Percentiles rank a stretch among this genome's conserved stretches.
Evolutionary conservation across 2,888 invertebrate genomes (phyloP).

Genomic region (Platynereis dumerilii): DNA sequence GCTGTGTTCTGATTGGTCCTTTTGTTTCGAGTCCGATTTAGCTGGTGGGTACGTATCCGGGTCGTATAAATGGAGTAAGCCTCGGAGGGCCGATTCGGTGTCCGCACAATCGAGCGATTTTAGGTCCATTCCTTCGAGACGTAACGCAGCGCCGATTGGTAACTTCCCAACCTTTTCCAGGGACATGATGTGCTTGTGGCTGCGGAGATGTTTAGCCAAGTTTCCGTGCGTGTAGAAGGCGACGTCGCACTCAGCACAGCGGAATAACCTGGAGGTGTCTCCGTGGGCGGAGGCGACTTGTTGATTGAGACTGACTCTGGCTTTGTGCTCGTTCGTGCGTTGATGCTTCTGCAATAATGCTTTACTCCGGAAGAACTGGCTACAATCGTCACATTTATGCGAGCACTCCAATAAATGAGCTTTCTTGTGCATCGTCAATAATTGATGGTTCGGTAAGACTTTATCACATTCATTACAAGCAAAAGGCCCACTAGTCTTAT

Average conservation of each 20-base stretch:
- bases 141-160: constrained; percentile 92
- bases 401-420: constrained; percentile 94
- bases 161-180: constrained; percentile 90
- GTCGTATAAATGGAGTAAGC: constrained; percentile 4
- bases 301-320: constrained; percentile 69
- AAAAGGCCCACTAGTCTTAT: constrained; percentile 62
- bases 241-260: constrained; percentile 93
- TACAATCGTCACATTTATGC: constrained; percentile 89
- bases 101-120: not conserved
- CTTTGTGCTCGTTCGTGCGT: constrained; percentile 83
- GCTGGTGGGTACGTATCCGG: constrained; percentile 12
- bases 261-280: constrained; percentile 93
- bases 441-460: constrained; percentile 89
- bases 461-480: constrained; percentile 88
- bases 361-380: constrained; percentile 86
- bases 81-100: not conserved
- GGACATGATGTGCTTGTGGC: constrained; percentile 94
- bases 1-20: not conserved
- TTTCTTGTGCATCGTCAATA: constrained; percentile 88
- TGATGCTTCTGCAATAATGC: constrained; percentile 94
- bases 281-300: constrained; percentile 64
- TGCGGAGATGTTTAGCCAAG: constrained; percentile 93
- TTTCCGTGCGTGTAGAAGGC: constrained; percentile 95
- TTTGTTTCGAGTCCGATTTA: not conserved
- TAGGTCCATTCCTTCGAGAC: constrained; percentile 87